Evolutionary conservation across 2,797 vertebrate genomes (phyloP).

Genomic region (Artibeus lituratus): DNA sequence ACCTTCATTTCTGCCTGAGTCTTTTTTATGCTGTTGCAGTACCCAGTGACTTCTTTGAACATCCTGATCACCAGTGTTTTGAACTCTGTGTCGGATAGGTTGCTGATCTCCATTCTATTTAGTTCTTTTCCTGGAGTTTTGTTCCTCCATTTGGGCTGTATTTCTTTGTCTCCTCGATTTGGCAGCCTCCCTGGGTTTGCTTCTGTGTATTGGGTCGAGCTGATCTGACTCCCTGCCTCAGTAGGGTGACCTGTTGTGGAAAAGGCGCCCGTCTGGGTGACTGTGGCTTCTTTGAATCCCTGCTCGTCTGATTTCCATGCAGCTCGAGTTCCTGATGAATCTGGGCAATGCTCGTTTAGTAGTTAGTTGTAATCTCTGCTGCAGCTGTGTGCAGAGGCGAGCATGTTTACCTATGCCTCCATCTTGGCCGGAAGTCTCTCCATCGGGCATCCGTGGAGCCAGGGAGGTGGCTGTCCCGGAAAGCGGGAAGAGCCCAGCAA

Average conservation of each 20-base stretch:
- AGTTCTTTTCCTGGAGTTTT: not conserved
- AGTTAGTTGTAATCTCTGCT: not conserved
- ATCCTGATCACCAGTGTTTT: no score
- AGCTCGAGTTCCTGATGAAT: not conserved
- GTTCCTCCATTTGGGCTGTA: no score
- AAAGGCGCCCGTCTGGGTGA: not conserved
- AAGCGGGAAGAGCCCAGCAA: not conserved
- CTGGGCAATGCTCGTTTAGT: not conserved
- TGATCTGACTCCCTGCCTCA: not conserved
- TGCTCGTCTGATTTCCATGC: not conserved
- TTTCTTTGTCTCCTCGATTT: not conserved
- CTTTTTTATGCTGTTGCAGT: not conserved
- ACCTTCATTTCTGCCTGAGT: not conserved
- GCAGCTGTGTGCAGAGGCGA: not conserved
- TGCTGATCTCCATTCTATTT: not conserved
- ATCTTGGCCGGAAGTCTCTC: not conserved
- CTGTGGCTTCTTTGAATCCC: not conserved
- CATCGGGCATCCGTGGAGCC: not conserved
- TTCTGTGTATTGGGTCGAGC: not conserved
- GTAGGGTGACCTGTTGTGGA: not conserved
- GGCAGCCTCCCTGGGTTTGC: not conserved
- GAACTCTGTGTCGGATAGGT: not conserved
- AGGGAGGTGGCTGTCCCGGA: not conserved
- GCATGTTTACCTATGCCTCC: not conserved
- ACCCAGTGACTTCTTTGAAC: no score